A percentile compares a stretch with the other conserved stretches of the same genome.
These are phyloP conservation scores for Mirza zaza DNA, from an alignment of 2,113 vertebrate genomes.

Conservation along the genomic window DNA sequence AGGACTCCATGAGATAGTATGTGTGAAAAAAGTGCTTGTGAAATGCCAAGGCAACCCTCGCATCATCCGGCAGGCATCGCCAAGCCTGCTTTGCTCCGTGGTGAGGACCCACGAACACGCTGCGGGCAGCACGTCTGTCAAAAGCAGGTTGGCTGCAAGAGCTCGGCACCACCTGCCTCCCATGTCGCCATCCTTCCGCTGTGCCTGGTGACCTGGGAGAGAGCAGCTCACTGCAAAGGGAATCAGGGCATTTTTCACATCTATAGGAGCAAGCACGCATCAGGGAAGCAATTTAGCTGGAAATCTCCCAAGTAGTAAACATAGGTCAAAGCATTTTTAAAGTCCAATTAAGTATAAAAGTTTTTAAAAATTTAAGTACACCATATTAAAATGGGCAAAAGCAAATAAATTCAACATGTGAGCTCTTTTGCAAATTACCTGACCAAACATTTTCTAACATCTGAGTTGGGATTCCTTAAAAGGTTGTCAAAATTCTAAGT, in stretches of 20 bases:
- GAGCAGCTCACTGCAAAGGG: not conserved
- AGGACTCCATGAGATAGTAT: accelerated
- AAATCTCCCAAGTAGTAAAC: not conserved
- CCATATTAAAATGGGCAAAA: not conserved
- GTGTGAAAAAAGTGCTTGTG: not conserved
- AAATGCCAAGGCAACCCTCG: too few relatives aligned
- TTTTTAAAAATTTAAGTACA: not conserved
- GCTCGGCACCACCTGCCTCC: accelerated
- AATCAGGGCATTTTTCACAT: not conserved
- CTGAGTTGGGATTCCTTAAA: not conserved
- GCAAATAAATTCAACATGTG: not conserved
- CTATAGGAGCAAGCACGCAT: too few relatives aligned
- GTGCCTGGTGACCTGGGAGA: not conserved
- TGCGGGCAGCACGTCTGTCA: not conserved
- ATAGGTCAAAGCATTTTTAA: not conserved
- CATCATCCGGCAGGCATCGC: too few relatives aligned
- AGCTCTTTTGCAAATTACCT: not conserved
- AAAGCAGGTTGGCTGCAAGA: accelerated
- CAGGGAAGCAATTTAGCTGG: not conserved
- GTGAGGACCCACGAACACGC: not conserved
- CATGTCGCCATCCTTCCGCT: not conserved
- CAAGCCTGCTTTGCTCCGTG: not conserved
- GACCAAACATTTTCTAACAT: not conserved
- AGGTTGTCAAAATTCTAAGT: not conserved
- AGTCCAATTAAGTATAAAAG: not conserved